Conservation (phyloP, 1,140 invertebrate genomes). For the Eriocheir sinensis region DNA sequence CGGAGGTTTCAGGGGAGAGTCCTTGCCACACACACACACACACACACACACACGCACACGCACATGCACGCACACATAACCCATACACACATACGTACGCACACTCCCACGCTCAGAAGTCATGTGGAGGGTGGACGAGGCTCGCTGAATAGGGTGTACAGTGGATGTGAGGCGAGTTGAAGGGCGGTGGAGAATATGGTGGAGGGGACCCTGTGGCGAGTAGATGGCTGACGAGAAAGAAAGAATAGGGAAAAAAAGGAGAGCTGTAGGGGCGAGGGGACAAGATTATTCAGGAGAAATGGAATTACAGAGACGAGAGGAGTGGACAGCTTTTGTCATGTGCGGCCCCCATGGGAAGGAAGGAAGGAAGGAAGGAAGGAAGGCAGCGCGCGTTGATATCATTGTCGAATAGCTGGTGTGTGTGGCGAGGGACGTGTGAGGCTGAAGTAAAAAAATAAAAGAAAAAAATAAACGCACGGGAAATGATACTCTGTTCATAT, state of each 20-base stretch:
- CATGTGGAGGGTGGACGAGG: neutral
- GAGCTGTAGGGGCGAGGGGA: constrained; percentile 1
- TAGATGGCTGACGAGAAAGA: neutral
- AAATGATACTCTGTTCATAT: too few species aligned
- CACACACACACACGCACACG: too few species aligned
- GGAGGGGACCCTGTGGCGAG: neutral
- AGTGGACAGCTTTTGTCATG: constrained; percentile 1
- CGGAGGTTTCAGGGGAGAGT: too few species aligned
- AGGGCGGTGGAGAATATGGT: neutral
- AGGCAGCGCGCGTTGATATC: neutral
- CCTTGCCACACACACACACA: too few species aligned
- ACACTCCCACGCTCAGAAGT: neutral
- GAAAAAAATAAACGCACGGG: too few species aligned
- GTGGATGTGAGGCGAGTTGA: neutral
- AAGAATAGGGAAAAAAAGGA: neutral
- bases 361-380: neutral
- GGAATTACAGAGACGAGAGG: neutral
- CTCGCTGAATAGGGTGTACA: neutral
- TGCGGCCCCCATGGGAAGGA: neutral
- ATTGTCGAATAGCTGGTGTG: neutral
- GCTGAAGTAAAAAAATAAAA: neutral
- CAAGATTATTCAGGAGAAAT: neutral
- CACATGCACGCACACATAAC: too few species aligned
- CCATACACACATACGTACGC: too few species aligned
- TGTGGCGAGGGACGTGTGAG: too few species aligned